phyloP scores from a whole-genome alignment of 2,797 vertebrate species.

The Sardinella longiceps region DNA sequence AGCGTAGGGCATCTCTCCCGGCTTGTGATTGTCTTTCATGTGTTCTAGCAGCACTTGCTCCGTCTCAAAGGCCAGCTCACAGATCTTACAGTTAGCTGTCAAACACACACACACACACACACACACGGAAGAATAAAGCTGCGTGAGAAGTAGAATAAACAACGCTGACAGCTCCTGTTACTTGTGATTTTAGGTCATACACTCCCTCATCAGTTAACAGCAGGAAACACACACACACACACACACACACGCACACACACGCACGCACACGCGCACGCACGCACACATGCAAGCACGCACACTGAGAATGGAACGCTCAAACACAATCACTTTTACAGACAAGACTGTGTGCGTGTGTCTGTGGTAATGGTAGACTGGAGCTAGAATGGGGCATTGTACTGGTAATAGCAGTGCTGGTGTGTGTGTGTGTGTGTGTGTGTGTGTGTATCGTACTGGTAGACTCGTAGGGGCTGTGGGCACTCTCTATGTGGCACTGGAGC shows the following conservation, averaged over 20 bases:
- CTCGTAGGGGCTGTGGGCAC: background rate
- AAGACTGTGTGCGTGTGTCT: background rate
- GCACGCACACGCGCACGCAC: too few relatives aligned
- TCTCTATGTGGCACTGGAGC: constrained; percentile 87
- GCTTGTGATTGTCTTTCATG: constrained; percentile 97
- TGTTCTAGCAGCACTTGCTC: too few relatives aligned
- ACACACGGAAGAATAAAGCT: constrained; percentile 24
- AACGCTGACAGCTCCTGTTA: background rate
- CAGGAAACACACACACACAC: background rate
- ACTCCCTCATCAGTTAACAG: background rate
- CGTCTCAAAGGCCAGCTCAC: constrained; percentile 96
- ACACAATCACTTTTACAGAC: background rate
- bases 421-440: background rate
- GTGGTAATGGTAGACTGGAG: too few relatives aligned
- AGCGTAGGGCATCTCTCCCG: too few relatives aligned
- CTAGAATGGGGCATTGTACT: constrained; percentile 80
- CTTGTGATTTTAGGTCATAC: background rate
- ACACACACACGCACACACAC: too few relatives aligned
- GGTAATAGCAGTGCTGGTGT: background rate
- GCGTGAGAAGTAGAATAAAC: background rate
- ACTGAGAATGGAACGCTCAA: background rate
- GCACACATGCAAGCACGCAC: too few relatives aligned
- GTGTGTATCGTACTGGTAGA: background rate
- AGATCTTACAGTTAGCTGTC: constrained; percentile 97
- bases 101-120: background rate